Evolutionary conservation across 2,113 vertebrate species (phyloP).

Genomic region (Corythornis madagascariensis): DNA sequence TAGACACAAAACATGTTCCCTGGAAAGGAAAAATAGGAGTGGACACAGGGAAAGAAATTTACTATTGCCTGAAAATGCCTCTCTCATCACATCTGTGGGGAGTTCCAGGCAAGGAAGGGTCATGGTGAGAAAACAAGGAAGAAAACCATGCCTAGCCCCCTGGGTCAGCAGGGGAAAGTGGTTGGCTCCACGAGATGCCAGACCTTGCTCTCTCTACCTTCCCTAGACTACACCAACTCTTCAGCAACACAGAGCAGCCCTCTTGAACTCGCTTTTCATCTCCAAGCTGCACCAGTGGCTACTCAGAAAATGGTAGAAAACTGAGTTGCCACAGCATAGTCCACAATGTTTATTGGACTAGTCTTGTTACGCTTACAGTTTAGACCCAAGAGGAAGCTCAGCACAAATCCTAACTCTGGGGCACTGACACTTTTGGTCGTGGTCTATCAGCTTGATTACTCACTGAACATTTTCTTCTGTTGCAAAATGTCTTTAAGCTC

Average conservation of each 20-base stretch:
- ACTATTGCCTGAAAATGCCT: background rate
- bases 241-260: background rate
- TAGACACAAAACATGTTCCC: background rate
- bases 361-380: background rate
- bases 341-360: background rate
- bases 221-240: background rate
- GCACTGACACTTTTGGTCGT: no score
- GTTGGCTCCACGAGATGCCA: background rate
- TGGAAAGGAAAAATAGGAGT: background rate
- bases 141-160: background rate
- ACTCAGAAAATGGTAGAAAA: background rate
- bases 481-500: no score
- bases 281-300: background rate
- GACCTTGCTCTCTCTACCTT: background rate
- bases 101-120: background rate
- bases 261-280: background rate
- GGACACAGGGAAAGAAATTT: fast-evolving
- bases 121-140: background rate
- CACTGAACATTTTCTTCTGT: no score
- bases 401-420: no score
- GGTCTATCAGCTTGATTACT: no score
- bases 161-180: background rate
- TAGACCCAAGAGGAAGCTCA: background rate
- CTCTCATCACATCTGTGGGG: background rate
- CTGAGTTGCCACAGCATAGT: background rate